Conservation (phyloP, 2,888 invertebrate species). For the Trachelus troglodyta region DNA sequence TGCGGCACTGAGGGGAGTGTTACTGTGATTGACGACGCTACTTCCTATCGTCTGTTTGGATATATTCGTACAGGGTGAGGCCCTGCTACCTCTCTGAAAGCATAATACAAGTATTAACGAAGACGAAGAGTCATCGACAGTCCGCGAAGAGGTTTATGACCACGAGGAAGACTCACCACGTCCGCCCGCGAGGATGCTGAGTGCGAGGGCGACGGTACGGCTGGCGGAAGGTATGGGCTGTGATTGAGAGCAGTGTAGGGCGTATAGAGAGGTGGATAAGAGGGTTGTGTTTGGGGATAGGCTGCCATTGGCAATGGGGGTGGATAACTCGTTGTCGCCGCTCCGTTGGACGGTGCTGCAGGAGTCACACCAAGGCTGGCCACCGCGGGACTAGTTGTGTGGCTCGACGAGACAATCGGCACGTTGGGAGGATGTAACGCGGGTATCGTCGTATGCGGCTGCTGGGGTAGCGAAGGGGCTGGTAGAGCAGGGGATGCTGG, state of each 20-base stretch:
- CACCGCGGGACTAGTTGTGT: constrained; percentile 65
- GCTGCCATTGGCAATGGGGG: constrained; percentile 63
- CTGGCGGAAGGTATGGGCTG: constrained; percentile 76
- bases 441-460: constrained; percentile 61
- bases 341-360: constrained; percentile 69
- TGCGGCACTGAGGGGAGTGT: constrained; percentile 59
- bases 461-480: constrained; percentile 55
- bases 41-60: constrained; percentile 56
- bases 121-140: not conserved
- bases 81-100: constrained; percentile 60
- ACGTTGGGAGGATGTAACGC: constrained; percentile 64
- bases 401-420: constrained; percentile 65
- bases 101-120: not conserved
- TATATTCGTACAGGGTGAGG: constrained; percentile 62
- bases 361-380: constrained; percentile 72
- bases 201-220: constrained; percentile 70
- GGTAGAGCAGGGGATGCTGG: constrained; percentile 67
- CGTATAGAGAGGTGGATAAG: constrained; percentile 79
- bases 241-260: constrained; percentile 81
- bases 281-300: constrained; percentile 66
- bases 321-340: constrained; percentile 59
- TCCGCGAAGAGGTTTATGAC: not conserved
- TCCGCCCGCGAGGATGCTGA: constrained; percentile 74
- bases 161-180: constrained; percentile 68
- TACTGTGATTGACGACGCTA: constrained; percentile 32